phyloP scores from a whole-genome alignment of 2,113 vertebrate species.

The Guaruba guarouba region DNA sequence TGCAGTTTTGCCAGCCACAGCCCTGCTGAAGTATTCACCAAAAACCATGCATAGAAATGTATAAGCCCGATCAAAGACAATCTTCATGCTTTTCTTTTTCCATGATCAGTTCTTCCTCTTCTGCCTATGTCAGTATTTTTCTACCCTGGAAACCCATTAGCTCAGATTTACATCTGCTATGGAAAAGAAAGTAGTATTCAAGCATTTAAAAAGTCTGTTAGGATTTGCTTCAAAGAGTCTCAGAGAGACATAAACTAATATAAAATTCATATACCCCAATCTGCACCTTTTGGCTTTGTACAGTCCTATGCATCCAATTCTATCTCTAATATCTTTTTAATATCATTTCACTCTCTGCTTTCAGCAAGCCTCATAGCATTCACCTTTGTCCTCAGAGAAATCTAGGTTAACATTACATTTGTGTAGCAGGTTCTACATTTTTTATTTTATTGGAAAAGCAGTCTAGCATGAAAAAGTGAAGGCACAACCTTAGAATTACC shows the following conservation, averaged over 20 bases:
- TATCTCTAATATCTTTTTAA: constrained; percentile 76
- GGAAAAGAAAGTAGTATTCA: background rate
- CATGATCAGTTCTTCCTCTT: background rate
- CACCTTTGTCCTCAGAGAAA: constrained; percentile 72
- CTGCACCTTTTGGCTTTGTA: constrained; percentile 14
- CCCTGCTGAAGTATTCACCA: background rate
- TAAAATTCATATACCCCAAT: constrained; percentile 28
- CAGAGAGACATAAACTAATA: constrained; percentile 42
- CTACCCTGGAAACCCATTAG: background rate
- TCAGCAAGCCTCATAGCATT: constrained; percentile 59
- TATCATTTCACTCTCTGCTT: constrained; percentile 72
- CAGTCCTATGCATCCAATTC: constrained; percentile 11
- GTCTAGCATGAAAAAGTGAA: constrained; percentile 77
- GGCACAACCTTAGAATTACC: constrained; percentile 76
- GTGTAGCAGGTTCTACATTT: constrained; percentile 78
- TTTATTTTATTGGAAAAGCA: constrained; percentile 86
- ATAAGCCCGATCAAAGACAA: background rate
- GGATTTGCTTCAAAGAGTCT: constrained; percentile 30
- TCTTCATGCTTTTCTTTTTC: background rate
- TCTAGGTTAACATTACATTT: constrained; percentile 86
- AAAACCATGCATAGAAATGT: background rate
- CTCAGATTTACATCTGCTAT: background rate
- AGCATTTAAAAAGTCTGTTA: constrained; percentile 11
- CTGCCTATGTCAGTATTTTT: background rate
- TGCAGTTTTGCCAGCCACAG: background rate